A percentile compares a stretch with the other conserved stretches of the same genome.
Evolutionary conservation across 2,888 invertebrate species (phyloP).

Genomic region (Idaea biselata): DNA sequence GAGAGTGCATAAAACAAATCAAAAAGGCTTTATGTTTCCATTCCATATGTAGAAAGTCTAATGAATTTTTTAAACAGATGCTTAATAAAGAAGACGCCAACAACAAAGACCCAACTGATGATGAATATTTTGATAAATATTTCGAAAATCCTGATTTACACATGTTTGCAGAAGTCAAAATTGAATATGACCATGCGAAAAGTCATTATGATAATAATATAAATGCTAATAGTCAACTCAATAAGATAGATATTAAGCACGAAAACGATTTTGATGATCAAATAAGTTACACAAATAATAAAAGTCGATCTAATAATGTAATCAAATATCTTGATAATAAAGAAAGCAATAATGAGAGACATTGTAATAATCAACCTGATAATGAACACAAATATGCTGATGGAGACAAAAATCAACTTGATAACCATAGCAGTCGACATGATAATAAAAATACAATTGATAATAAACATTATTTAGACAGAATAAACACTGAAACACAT

Average conservation of each 20-base stretch:
- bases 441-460: neutral
- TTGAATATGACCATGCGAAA: constrained; percentile 1
- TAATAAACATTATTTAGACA: neutral
- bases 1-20: constrained; percentile 21
- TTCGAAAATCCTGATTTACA: constrained; percentile 8
- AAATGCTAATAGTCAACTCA: neutral
- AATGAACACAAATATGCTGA: too few relatives aligned
- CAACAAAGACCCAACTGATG: neutral
- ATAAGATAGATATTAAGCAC: neutral
- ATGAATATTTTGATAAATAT: constrained; percentile 5
- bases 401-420: neutral
- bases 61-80: constrained; percentile 13
- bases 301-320: neutral
- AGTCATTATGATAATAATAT: neutral
- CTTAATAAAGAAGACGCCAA: constrained; percentile 5
- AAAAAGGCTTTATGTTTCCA: constrained; percentile 24
- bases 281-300: neutral
- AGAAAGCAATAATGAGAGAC: too few relatives aligned
- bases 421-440: neutral
- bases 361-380: too few relatives aligned
- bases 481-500: neutral
- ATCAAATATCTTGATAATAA: neutral
- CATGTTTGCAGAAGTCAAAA: neutral
- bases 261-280: neutral
- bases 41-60: constrained; percentile 23